Evolutionary conservation across 2,113 vertebrate genomes (phyloP), one percentile per base, ranked within the genome.

Genomic region (Erpornis zantholeuca): DNA sequence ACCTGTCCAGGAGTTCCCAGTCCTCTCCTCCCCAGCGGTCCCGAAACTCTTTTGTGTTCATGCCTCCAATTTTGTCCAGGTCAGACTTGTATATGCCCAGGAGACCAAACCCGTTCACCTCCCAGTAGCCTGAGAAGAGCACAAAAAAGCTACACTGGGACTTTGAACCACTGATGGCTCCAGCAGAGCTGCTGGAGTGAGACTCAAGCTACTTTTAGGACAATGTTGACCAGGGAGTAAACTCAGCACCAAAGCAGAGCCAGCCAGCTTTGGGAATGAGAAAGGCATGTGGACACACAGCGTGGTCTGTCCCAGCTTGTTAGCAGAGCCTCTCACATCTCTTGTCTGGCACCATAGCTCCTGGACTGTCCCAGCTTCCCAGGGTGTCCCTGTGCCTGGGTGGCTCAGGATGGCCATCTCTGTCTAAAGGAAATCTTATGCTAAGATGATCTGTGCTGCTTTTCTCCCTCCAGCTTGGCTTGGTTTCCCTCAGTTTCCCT

Each of bases 1-100:
- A 99, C 99, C 99, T 98, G 98, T 99, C 99, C 29, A 99, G 97
- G 27, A 99, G 98, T 53, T 99, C 99, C 99, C 99, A 99, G 98
- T 99, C 99, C 87, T 99, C 99, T 97, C 99, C 99, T 63, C 99
- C 99, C 99, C 99, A 99, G 86, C 97, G 98, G 60, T 99, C 98
- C 49, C 90, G 98, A 96, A 98, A 99, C 59, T 99, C 99, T 94
- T 92, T 97, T 38, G 99, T 99, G 96, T 99, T 99, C 99, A 99
- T 99, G 90, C 99, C 99, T 66, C 99, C 99, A 0, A 99, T 98
- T 73, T 94, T 96, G 66, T 98, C 98, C 97, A 99, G 97, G 95
- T 99, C 99, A 23, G 99, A 99, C 94, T 99, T 99, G 97, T 99
- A 99, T 96, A 99, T 99, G 44, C 99, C 99, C 38, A 99, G 96